Base-by-base conservation (phyloP, 1,140 invertebrate species). In the Drosophila biarmipes region DNA sequence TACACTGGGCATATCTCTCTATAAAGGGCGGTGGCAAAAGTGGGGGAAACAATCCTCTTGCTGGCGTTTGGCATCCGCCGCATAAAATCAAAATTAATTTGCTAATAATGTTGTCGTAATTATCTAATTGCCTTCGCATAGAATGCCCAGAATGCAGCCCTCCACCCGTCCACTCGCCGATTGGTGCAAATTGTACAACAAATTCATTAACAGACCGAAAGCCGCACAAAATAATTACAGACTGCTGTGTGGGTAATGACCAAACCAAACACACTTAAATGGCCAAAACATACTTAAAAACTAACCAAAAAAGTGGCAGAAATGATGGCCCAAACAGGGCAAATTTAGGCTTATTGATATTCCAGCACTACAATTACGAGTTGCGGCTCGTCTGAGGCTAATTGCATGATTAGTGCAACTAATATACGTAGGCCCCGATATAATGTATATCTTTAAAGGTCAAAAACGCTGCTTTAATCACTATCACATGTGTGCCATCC, bases 51-150 rank as follows among this genome's bases (percentile, higher is more conserved):
- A 43, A n/a, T 35, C 40, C 40, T 27, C 61, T 40, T 3, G 55
- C 19, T 66, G 58, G 59, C 38, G 34, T 71, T 62, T 54, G 45
- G 71, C 68, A 73, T 43, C 35, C 21, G 68, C 49, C 43, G 57
- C 75, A 78, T 72, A 72, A 78, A 78, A 78, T 78, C 75, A 78
- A 78, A 78, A 72, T 77, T 78, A 78, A 78, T 78, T 78, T 78
- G 75, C 75, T 77, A 78, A 78, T 78, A 78, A 78, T 78, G 74
- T 72, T 78, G 73, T 71, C 57, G 75, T 78, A 78, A 78, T 78
- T 78, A 78, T 71, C 75, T 78, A 78, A 78, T 78, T 78, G 74
- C 46, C 73, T 46, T 53, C 45, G 7, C 52, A 31, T 2, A 34
- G 51, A 66, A 42, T 71, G 45, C 34, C 6, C 21, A 11, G 57